Base-by-base conservation (phyloP, 2,888 invertebrate species). In the Brenthis daphne region DNA sequence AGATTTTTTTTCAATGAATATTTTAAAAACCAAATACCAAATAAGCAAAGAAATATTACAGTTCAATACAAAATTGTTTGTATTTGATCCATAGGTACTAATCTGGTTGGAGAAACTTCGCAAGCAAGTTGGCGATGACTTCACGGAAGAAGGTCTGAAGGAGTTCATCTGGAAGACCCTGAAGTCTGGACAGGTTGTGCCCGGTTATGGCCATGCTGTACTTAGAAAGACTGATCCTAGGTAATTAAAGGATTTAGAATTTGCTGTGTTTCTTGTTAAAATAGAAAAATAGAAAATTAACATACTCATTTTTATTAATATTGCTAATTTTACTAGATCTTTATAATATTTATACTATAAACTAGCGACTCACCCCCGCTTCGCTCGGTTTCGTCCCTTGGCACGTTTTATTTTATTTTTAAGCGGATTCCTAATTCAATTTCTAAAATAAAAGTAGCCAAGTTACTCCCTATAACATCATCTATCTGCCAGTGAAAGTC, bases 121-220 rank as follows among this genome's bases (percentile, higher is more conserved):
- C 76, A 94, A 96, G 79, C 96, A 97, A 83, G 94, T 99, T 63
- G 98, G 98, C 65, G 96, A 96, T 79, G 96, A 95, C 82, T 96
- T 97, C 74, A 95, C 97, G 16, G 98, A 99, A 86, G 97, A 99
- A 0, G 95, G 98, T 79, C 94, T 99, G 67, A 98, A 98, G 88
- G 98, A 99, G 64, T 99, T 98, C 93, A 97, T 99, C 84, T 98
- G 98, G 98, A 98, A 98, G 89, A 99, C 99, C 1, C 94, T 99
- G 67, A 98, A 98, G 93, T 96, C 96, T 71, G 98, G 98, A 74
- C 98, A 98, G 89, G 99, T 99, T n/a, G 97, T 99, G 56, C 99
- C 99, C 64, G 99, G 99, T 60, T 99, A 98, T 84, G 99, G 99
- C 48, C 99, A 99, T 86, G 99, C 99, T 77, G 99, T 99, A 1